Evolutionary conservation across 1,140 invertebrate species (phyloP), one percentile per base, ranked within the genome.

Genomic region (Polyergus mexicanus): DNA sequence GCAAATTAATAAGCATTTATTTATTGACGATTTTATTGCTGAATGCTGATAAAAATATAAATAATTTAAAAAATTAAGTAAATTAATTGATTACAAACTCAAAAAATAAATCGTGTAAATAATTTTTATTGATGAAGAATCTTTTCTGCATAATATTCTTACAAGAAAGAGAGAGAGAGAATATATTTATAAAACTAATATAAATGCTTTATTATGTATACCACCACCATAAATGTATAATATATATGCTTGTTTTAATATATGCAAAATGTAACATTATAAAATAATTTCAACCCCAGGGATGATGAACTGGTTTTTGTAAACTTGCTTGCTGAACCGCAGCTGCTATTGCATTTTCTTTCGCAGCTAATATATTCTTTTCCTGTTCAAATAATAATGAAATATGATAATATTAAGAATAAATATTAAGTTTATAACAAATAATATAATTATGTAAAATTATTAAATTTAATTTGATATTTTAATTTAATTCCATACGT

Each of bases 301-400:
- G 91, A 69, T 91, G 92, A 76, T 93, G 92, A 54, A 69, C 25
- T 1, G 90, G 83, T 71, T 94, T 95, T 68, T 92, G 86, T 32
- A 72, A 78, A 3, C 90, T 91, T 2, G 91, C 88, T 22, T 93
- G 90, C 38, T 94, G 93, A 0, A 95, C 86, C 0, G 94, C 94
- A 22, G 92, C 91, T 10, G 93, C 93, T 10, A 95, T 94, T 6
- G 93, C 92, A 58, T 95, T 93, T 89, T 95, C 93, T 86, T 95
- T 95, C 0, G 94, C 94, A 13, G 94, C 94, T 25, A 94, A 83
- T 35, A 95, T 87, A 71, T 95, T 93, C 56, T 92, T 94, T 62
- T 90, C 92, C 94, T 95, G 44, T 3, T 38, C 7, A 66, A 6
- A 62, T 44, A 28, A 10, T 22, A n/a, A 66, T 44, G 4, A 19